Base-by-base conservation (phyloP, 2,888 invertebrate genomes). In the Archaeoteleia sp. region DNA sequence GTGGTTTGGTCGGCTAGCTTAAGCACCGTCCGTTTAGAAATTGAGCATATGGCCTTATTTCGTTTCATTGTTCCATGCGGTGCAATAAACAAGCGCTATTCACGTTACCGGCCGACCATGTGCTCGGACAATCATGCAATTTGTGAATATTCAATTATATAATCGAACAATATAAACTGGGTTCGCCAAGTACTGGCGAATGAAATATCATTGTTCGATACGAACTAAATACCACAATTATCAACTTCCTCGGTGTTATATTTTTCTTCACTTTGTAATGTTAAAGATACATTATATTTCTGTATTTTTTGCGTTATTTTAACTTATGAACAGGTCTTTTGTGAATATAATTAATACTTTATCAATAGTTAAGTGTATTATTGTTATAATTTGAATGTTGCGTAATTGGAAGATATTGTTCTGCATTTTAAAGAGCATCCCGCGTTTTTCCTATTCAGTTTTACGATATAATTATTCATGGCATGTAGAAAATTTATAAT, bases 81-180 rank as follows among this genome's bases (percentile, higher is more conserved):
- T 70, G 71, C 67, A 55, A 74, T 72, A 76, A 75, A 76, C 73
- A 76, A 74, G 71, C 54, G 53, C 69, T 60, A 63, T 63, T 67
- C 53, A 65, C 58, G 74, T 67, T n/a, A 77, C 77, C 75, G 77
- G 77, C 76, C 81, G 78, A 79, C 75, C 81, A 80, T 80, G 80
- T 79, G 80, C 77, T 75, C 71, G 67, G 74, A 78, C 80, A 82
- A 83, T 83, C 82, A 82, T 79, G 70, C 80, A 82, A 83, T 83
- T 83, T 82, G 78, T 76, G 82, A 82, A 83, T 83, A 83, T 83
- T 83, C 82, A 83, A 83, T 82, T 82, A 81, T 79, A 80, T 80
- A 80, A 82, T 83, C 81, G 80, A 82, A 82, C 77, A 76, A 79
- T 75, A 76, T 71, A n/a, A n/a, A 66, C 57, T 32, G 37, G 62